These are phyloP conservation scores for Drosophila phalerata DNA, from an alignment of 2,888 invertebrate species.

Conservation along the genomic window DNA sequence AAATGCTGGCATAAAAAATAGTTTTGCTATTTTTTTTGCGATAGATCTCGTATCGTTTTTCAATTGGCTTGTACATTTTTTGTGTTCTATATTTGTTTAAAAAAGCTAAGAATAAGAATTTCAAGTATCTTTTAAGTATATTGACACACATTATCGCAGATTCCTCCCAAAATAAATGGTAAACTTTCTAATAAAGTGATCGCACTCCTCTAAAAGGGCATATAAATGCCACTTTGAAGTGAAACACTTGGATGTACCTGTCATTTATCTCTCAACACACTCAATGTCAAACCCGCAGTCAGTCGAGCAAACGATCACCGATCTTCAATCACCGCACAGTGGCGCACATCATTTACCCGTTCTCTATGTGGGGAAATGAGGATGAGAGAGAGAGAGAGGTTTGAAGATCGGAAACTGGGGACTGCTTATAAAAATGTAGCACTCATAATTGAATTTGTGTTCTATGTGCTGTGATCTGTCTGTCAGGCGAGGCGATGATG, in stretches of 20 bases:
- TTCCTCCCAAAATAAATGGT: constrained; percentile 1
- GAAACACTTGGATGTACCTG: constrained; percentile 53
- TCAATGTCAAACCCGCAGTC: constrained; percentile 49
- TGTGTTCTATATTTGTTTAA: background rate
- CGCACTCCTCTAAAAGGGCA: constrained; percentile 19
- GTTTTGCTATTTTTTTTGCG: too few species aligned
- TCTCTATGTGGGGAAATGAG: constrained; percentile 11
- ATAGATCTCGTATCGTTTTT: background rate
- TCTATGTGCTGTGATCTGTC: constrained; percentile 34
- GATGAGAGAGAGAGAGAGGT: background rate
- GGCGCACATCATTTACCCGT: constrained; percentile 22
- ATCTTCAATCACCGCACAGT: constrained; percentile 20
- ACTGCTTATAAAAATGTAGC: constrained; percentile 45
- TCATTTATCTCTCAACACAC: constrained; percentile 56
- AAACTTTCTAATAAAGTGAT: constrained; percentile 38
- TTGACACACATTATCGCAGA: constrained; percentile 7
- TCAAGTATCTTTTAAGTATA: background rate
- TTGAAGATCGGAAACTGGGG: constrained; percentile 7
- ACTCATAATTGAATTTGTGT: constrained; percentile 70
- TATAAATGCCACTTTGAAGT: constrained; percentile 31
- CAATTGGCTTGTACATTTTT: background rate
- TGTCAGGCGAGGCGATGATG: constrained; percentile 40
- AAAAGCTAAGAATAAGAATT: too few species aligned
- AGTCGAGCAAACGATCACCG: constrained; percentile 3
- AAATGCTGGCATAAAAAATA: too few species aligned